A percentile compares a stretch with the other conserved stretches of the same genome.
These are phyloP conservation scores for Scaptomyza flava DNA, from an alignment of 2,888 invertebrate genomes.

Conservation along the genomic window DNA sequence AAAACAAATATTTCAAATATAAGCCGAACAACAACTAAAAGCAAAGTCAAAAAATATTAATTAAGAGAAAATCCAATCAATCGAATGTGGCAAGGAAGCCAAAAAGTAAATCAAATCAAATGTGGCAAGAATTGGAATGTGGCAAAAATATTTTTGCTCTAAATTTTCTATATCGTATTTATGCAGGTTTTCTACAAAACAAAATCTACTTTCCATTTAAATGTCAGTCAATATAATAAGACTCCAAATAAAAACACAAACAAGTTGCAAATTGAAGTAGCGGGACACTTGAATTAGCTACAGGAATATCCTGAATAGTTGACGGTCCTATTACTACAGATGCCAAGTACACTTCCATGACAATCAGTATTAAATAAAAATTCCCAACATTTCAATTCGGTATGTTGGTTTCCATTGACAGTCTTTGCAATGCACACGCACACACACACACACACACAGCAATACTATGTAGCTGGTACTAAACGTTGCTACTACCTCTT, in stretches of 20 bases:
- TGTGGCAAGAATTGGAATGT: neutral
- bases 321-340: neutral
- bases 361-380: conserved; percentile 23
- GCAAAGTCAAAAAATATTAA: neutral
- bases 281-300: neutral
- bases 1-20: neutral
- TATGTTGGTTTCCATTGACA: conserved; percentile 15
- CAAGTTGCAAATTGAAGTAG: neutral
- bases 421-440: conserved; percentile 6
- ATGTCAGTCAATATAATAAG: neutral
- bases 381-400: conserved; percentile 29
- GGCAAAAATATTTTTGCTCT: neutral
- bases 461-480: conserved; percentile 15
- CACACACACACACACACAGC: neutral
- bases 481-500: conserved; percentile 27
- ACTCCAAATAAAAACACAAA: neutral
- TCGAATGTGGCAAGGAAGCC: neutral
- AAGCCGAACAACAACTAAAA: neutral
- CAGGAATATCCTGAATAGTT: neutral
- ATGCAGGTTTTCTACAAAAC: no score
- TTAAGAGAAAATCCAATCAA: no score
- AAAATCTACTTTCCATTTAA: neutral
- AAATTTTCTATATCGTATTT: no score
- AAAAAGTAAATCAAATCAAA: neutral
- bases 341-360: neutral